Percentiles rank a stretch among this genome's conserved stretches.
phyloP scores from a whole-genome alignment of 2,888 invertebrate species.

The Mantis religiosa region DNA sequence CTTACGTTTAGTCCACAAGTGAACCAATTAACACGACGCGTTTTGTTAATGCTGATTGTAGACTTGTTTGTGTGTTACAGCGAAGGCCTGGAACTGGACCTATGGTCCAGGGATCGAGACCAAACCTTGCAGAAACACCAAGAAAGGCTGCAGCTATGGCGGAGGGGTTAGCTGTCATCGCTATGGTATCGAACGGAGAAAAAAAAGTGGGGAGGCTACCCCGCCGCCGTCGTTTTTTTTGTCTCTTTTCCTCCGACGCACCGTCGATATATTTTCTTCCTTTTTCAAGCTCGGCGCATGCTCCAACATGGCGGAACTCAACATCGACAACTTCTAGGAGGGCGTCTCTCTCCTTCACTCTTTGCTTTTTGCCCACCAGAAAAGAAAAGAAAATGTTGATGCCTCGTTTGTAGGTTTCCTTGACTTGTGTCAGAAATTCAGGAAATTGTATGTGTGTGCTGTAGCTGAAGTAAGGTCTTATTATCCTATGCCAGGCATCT shows the following conservation, averaged over 20 bases:
- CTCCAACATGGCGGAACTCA: conserved; percentile 18
- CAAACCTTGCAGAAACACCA: neutral
- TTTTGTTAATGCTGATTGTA: no score
- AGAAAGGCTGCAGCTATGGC: neutral
- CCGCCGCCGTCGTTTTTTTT: neutral
- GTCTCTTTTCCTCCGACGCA: neutral
- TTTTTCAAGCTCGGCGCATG: neutral
- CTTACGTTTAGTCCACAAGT: no score
- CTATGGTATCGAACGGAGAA: neutral
- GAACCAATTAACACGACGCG: no score
- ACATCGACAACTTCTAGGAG: conserved; percentile 1
- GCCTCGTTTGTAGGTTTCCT: neutral
- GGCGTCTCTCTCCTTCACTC: neutral
- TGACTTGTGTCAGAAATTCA: conserved; percentile 7
- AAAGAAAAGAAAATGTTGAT: neutral
- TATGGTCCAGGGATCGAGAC: neutral
- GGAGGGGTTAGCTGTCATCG: neutral
- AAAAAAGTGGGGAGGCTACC: neutral
- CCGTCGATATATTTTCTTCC: neutral
- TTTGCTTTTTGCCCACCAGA: neutral
- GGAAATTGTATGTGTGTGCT: neutral
- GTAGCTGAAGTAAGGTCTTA: neutral
- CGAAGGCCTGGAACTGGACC: no score
- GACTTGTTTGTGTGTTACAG: no score
- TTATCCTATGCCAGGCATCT: neutral